A percentile compares a stretch with the other conserved stretches of the same genome.
Evolutionary conservation across 2,797 vertebrate genomes (phyloP).

Genomic region (Neosilurus mollespiculum): DNA sequence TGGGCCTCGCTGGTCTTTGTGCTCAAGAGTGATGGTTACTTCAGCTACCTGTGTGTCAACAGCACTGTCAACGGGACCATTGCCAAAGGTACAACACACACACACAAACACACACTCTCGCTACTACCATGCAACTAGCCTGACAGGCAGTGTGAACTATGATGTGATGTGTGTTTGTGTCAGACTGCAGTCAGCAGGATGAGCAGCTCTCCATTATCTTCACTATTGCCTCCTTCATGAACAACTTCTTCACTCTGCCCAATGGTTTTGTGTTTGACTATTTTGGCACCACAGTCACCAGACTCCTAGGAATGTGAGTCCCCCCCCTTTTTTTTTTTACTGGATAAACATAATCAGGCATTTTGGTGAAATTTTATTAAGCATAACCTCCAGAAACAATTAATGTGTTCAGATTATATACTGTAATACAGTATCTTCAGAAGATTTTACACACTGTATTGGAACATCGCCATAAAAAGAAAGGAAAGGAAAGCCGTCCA

Average conservation of each 20-base stretch:
- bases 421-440: background rate
- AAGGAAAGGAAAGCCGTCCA: too few relatives aligned
- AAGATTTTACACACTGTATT: background rate
- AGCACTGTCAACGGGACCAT: constrained; percentile 55
- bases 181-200: constrained; percentile 80
- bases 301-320: constrained; percentile 85
- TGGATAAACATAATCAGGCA: background rate
- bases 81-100: constrained; percentile 57
- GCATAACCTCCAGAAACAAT: background rate
- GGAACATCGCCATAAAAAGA: background rate
- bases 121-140: background rate
- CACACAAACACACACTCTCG: background rate
- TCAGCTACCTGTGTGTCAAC: constrained; percentile 76
- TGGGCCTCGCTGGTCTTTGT: constrained; percentile 90
- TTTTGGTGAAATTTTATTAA: background rate
- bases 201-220: constrained; percentile 86
- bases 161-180: background rate
- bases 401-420: background rate
- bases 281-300: constrained; percentile 82
- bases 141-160: background rate
- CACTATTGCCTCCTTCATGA: constrained; percentile 88
- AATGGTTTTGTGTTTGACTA: constrained; percentile 84
- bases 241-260: constrained; percentile 85
- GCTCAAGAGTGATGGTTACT: constrained; percentile 83
- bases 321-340: background rate